These are phyloP conservation scores for Phalera bucephala DNA, from an alignment of 2,888 invertebrate species.

Conservation along the genomic window DNA sequence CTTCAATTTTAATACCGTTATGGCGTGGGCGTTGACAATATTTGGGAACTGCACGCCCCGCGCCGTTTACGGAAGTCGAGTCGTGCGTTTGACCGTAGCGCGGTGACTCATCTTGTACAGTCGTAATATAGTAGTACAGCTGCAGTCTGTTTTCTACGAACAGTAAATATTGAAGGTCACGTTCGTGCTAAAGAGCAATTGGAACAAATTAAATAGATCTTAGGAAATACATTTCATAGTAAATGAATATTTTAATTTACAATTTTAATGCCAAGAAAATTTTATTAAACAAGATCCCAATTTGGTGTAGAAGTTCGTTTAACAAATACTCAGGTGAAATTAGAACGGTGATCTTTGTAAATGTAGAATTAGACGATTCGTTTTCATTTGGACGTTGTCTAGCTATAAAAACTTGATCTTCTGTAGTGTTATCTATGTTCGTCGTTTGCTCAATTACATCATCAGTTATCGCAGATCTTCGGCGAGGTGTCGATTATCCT, in stretches of 20 bases:
- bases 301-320: too few species aligned
- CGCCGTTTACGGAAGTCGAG: slow-evolving; percentile 32
- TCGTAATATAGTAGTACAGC: background rate
- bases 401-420: background rate
- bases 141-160: background rate
- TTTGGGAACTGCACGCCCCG: slow-evolving; percentile 27
- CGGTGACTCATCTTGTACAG: slow-evolving; percentile 23
- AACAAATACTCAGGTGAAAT: too few species aligned
- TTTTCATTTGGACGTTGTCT: too few species aligned
- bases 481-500: slow-evolving; percentile 8
- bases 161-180: background rate
- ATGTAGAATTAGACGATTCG: too few species aligned
- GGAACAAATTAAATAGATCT: too few species aligned
- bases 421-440: slow-evolving; percentile 8
- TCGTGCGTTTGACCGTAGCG: slow-evolving; percentile 18
- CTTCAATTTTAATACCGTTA: slow-evolving; percentile 16
- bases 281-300: too few species aligned
- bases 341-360: too few species aligned
- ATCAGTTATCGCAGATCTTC: slow-evolving; percentile 25
- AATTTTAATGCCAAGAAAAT: too few species aligned
- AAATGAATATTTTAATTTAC: too few species aligned
- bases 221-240: too few species aligned
- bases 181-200: slow-evolving; percentile 13
- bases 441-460: slow-evolving; percentile 17
- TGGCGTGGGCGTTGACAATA: slow-evolving; percentile 27